Percentiles rank a stretch among this genome's conserved stretches.
Conservation (phyloP, 1,140 invertebrate genomes). For the Solenopsis fugax region DNA sequence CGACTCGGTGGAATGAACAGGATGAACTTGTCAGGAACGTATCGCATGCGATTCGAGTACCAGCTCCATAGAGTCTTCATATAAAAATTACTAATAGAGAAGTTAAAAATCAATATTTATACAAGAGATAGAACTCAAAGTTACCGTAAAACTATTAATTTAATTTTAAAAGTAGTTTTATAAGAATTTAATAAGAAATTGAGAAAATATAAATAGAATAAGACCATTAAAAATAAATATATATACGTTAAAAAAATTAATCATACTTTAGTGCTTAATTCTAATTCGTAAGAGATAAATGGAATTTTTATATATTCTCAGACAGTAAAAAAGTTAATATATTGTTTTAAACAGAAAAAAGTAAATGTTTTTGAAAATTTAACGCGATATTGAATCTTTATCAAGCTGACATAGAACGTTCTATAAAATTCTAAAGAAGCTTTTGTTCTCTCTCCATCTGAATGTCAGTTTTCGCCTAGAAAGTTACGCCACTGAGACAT, state of each 20-base stretch:
- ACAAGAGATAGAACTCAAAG: neutral
- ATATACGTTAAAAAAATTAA: neutral
- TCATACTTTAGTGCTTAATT: neutral
- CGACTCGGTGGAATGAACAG: constrained; percentile 33
- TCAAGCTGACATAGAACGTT: neutral
- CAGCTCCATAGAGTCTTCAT: neutral
- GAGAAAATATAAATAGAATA: neutral
- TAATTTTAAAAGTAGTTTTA: neutral
- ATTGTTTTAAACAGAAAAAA: neutral
- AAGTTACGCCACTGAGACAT: constrained; percentile 17
- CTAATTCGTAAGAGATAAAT: neutral
- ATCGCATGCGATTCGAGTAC: neutral
- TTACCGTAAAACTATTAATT: neutral
- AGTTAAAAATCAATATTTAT: neutral
- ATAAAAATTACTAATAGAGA: neutral
- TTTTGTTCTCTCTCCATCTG: neutral
- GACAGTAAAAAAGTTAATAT: neutral
- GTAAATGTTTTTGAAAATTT: neutral
- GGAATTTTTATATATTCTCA: neutral
- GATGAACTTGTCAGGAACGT: constrained; percentile 35
- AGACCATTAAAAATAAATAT: constrained; percentile 7
- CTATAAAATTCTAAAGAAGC: constrained; percentile 13
- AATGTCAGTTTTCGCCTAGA: constrained; percentile 44
- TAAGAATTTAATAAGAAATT: neutral
- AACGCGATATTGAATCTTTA: constrained; percentile 8